Conservation (phyloP, 2,888 invertebrate species). For the Strigamia maritima region DNA sequence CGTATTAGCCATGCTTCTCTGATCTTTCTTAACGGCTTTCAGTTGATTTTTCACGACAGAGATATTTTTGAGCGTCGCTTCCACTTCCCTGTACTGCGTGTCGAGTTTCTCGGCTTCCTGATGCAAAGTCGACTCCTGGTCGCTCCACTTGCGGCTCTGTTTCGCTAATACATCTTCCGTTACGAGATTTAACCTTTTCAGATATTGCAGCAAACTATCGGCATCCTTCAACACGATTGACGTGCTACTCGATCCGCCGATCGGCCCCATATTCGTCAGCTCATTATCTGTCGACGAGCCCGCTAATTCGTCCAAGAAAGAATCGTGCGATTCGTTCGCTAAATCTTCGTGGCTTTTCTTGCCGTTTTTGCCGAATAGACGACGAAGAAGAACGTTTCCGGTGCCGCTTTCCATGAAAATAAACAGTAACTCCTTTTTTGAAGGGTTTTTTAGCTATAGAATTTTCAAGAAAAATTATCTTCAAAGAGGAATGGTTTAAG, state of each 20-base stretch:
- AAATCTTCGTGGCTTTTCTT: background rate
- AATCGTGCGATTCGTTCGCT: background rate
- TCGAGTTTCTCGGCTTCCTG: background rate
- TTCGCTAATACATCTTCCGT: background rate
- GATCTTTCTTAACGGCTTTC: conserved; percentile 26
- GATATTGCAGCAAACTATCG: background rate
- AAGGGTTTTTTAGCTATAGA: background rate
- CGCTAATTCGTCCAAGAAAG: background rate
- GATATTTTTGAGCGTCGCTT: conserved; percentile 8
- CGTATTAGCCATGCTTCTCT: background rate
- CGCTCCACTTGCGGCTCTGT: background rate
- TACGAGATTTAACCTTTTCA: background rate
- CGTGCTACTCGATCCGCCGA: background rate
- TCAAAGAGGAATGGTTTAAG: background rate
- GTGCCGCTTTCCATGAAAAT: background rate
- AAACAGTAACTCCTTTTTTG: too few species aligned
- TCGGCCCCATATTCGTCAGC: background rate
- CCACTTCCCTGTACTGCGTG: conserved; percentile 2
- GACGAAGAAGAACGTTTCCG: background rate
- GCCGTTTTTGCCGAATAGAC: background rate
- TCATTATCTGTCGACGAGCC: background rate
- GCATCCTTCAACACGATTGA: background rate
- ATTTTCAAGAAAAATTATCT: background rate
- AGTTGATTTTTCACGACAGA: background rate
- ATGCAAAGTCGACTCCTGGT: background rate